A percentile compares a stretch with the other conserved stretches of the same genome.
Conservation (phyloP, 2,113 vertebrate species). For the Chiloscyllium plagiosum region DNA sequence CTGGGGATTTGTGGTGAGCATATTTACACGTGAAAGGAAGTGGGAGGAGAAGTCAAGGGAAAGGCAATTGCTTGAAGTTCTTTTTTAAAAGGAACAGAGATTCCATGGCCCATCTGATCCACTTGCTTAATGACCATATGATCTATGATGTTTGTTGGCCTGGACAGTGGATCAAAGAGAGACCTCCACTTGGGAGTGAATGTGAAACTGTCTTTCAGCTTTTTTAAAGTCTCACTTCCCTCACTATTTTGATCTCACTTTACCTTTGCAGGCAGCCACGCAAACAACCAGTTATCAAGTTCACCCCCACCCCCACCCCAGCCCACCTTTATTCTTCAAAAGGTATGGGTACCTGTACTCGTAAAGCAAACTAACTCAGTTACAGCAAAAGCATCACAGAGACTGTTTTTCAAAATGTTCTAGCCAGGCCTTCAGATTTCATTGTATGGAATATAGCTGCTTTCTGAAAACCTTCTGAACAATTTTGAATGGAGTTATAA, state of each 20-base stretch:
- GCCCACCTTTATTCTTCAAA: conserved; percentile 44
- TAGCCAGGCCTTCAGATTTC: no score
- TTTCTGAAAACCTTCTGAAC: neutral
- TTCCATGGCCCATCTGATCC: conserved; percentile 44
- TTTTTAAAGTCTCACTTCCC: conserved; percentile 52
- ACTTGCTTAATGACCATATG: conserved; percentile 53
- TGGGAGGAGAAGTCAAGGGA: conserved; percentile 44
- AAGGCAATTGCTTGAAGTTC: conserved; percentile 59
- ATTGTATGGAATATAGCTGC: neutral
- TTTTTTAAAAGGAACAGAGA: conserved; percentile 56
- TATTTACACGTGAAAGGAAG: conserved; percentile 48
- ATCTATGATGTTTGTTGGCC: conserved; percentile 46
- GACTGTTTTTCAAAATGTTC: neutral
- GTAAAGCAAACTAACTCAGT: conserved; percentile 36
- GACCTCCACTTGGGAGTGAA: conserved; percentile 53
- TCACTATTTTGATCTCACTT: conserved; percentile 46
- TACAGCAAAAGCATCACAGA: neutral
- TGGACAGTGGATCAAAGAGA: conserved; percentile 60
- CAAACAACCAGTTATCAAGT: conserved; percentile 43
- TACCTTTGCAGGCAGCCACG: conserved; percentile 46
- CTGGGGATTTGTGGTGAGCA: conserved; percentile 2
- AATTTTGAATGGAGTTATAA: neutral
- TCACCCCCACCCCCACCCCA: neutral
- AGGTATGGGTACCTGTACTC: conserved; percentile 45
- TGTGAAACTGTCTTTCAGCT: conserved; percentile 45